phyloP scores from a whole-genome alignment of 2,797 vertebrate genomes.

The Xenops minutus region DNA sequence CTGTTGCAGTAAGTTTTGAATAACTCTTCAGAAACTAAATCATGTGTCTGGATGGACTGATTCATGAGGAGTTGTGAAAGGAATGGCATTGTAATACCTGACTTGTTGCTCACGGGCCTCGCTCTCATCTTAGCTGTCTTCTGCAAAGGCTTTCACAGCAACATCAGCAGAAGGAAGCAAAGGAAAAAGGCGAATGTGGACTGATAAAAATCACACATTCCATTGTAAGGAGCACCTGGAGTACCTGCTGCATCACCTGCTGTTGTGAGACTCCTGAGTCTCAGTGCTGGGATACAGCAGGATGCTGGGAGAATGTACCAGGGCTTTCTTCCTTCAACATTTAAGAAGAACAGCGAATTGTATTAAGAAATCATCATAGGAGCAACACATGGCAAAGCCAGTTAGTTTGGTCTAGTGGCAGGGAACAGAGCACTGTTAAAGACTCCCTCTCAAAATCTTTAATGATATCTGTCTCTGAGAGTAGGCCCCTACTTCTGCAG shows the following conservation, averaged over 20 bases:
- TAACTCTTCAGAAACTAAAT: background rate
- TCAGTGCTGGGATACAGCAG: background rate
- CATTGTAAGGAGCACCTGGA: background rate
- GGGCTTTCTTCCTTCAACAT: background rate
- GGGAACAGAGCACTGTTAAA: background rate
- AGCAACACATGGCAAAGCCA: background rate
- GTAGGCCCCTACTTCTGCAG: background rate
- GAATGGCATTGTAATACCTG: background rate
- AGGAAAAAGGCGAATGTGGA: background rate
- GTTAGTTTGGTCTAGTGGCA: background rate
- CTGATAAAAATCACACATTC: background rate
- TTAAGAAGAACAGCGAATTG: background rate
- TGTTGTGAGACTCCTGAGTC: background rate
- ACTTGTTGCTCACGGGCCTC: background rate
- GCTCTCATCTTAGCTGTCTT: background rate
- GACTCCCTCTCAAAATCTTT: background rate
- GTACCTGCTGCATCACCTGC: background rate
- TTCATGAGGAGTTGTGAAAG: background rate
- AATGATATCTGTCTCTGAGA: background rate
- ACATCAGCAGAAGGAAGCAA: background rate
- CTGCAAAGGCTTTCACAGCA: background rate
- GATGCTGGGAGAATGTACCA: accelerated
- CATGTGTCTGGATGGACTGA: background rate
- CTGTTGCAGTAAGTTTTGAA: background rate
- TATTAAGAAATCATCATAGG: background rate